Base-by-base conservation (phyloP, 2,888 invertebrate genomes). In the Eupithecia vulgata region DNA sequence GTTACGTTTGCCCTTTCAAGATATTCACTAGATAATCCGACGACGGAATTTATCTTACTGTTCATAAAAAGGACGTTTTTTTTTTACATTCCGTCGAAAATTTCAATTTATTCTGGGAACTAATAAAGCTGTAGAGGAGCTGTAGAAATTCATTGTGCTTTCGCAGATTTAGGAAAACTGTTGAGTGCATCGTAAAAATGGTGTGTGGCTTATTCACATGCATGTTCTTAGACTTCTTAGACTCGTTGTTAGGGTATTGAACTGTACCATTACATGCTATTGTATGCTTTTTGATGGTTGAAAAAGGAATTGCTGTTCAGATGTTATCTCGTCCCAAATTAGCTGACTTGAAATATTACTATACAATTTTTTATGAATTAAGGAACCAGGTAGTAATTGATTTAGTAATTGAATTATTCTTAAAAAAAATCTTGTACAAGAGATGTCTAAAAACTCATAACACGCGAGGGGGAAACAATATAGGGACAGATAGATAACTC, bases 1-100 rank as follows among this genome's bases (percentile, higher is more conserved):
- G 62, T 71, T 71, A 64, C 68, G 70, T 59, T 71, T 71, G 69
- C 68, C 70, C 45, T 75, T 73, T 72, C 64, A 69, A 70, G 69
- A 76, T 76, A 76, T 76, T 77, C 77, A 72, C 71, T 68, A 74
- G 73, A 74, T 78, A 76, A 73, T 67, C 76, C 71, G 67, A 74
- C 73, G 68, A 52, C 68, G 66, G 52, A 67, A 76, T 73, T 76
- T 74, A 78, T 76, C 70, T 64, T 68, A 68, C 70, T 40, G 69
- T 75, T 75, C 72, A 68, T 74, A 76, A 74, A 76, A 73, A 71
- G 69, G 34, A 70, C 15, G 21, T 68, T 69, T 70, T 42, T 67
- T 69, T 68, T 37, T 61, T 42, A 77, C n/a, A 68, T 71, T 73
- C 35, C 62, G 34, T 13, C 30, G 67, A 70, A 77, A 72, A 73